These are phyloP conservation scores for Cantharis lateralis DNA, from an alignment of 2,888 invertebrate genomes.

Conservation along the genomic window DNA sequence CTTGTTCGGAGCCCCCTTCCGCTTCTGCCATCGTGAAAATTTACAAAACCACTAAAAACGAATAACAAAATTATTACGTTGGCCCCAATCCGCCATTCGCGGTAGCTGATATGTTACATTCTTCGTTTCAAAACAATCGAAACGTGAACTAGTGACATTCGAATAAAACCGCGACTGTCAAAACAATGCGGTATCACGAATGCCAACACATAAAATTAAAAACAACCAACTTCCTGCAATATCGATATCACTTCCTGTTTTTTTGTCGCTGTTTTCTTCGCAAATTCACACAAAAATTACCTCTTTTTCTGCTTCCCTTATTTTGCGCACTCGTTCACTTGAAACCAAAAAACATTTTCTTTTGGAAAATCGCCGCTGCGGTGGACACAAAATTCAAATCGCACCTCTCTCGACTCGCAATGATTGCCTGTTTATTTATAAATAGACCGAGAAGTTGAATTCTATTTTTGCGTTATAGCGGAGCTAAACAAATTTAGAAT, in stretches of 20 bases:
- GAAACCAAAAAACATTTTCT: not conserved
- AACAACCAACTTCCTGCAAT: not conserved
- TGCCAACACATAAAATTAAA: constrained; percentile 8
- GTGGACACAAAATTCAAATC: constrained; percentile 18
- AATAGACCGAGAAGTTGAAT: constrained; percentile 38
- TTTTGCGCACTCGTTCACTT: not conserved
- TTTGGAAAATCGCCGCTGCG: not conserved
- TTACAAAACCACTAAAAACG: constrained; percentile 33
- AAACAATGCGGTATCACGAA: constrained; percentile 18
- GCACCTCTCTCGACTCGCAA: constrained; percentile 48
- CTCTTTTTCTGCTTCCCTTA: not conserved
- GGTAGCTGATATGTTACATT: not conserved
- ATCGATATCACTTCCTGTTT: not conserved
- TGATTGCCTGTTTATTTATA: constrained; percentile 48
- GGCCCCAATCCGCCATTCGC: not conserved
- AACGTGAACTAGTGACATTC: not conserved
- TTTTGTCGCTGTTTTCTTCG: not conserved
- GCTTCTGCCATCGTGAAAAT: constrained; percentile 79
- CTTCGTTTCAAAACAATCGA: not conserved
- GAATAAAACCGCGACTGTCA: not conserved
- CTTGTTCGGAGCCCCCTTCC: constrained; percentile 97
- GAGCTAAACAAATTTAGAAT: constrained; percentile 37
- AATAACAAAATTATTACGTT: constrained; percentile 10
- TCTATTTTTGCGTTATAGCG: constrained; percentile 37
- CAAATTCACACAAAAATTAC: not conserved